Evolutionary conservation across 2,113 vertebrate genomes (phyloP), one percentile per base, ranked within the genome.

Genomic region (Syrmaticus mikado): DNA sequence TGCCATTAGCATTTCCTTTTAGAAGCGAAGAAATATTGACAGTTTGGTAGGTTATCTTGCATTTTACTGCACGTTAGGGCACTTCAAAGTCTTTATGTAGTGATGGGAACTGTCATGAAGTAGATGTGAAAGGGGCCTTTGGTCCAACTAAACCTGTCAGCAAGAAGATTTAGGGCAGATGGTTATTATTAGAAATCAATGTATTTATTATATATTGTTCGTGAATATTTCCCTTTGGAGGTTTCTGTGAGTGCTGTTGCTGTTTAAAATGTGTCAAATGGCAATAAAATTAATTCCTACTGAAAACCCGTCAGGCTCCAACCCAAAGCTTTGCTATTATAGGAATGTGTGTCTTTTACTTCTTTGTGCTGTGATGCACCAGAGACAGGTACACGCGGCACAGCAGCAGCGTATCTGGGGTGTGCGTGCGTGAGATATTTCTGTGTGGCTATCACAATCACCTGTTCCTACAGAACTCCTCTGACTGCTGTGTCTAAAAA

Each of bases 1-100:
- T 92, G 86, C 78, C 67, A 97, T 97, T 95, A 95, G 93, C 96
- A 95, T 97, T 97, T 97, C 93, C 89, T 91, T 95, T 96, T 95
- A 97, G 94, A 95, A 95, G 94, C 76, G 92, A 93, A 94, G 90
- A 97, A 96, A 95, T 97, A 97, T 97, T 97, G 96, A 95, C 92
- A 94, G 93, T 95, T 95, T 95, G 78, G 85, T 97, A 94, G 96
- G 95, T 95, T 96, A 79, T 94, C 95, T 95, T 0, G 21, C 94
- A 67, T 97, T 96, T 94, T 93, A 94, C 92, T 95, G 92, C 93
- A 80, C 81, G 90, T 96, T 97, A 97, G 90, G 93, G 95, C 94
- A 94, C 95, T 96, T 97, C 96, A 96, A 97, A 97, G 96, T 97
- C 95, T 97, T 96, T 97, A 97, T 94, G 89, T 85, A 93, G 92